Conservation (phyloP, 2,888 invertebrate species). For the Allygus modestus region DNA sequence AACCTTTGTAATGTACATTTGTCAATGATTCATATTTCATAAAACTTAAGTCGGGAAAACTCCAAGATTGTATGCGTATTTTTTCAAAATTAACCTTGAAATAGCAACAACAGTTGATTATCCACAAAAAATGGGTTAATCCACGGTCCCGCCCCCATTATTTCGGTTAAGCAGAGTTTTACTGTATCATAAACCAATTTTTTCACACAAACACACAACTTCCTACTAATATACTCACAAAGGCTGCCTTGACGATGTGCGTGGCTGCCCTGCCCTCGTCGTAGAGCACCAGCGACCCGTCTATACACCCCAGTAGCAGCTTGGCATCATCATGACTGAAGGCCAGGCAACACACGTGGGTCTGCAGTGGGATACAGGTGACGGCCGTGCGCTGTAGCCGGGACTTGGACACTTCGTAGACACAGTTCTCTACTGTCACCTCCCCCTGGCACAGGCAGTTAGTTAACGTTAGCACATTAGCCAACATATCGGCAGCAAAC, state of each 20-base stretch:
- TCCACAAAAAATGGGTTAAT: too few relatives aligned
- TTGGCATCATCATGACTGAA: conserved; percentile 86
- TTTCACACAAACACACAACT: too few relatives aligned
- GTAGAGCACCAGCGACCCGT: conserved; percentile 89
- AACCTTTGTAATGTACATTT: too few relatives aligned
- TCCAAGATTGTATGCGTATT: too few relatives aligned
- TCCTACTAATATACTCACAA: conserved; percentile 87
- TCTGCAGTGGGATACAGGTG: conserved; percentile 83
- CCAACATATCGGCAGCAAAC: conserved; percentile 68
- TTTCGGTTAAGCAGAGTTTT: too few relatives aligned
- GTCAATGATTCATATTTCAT: too few relatives aligned
- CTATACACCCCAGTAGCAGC: conserved; percentile 89
- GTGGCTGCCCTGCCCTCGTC: conserved; percentile 87
- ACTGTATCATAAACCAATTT: too few relatives aligned
- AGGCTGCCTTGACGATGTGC: conserved; percentile 85
- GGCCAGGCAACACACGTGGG: conserved; percentile 82
- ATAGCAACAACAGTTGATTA: too few relatives aligned
- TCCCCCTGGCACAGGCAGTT: conserved; percentile 75
- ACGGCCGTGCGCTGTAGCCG: conserved; percentile 81
- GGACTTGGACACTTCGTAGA: conserved; percentile 79
- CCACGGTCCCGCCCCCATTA: too few relatives aligned
- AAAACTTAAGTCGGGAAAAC: too few relatives aligned
- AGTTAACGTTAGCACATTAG: conserved; percentile 73
- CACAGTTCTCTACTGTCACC: conserved; percentile 84
- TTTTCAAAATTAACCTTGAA: too few relatives aligned